A percentile compares a stretch with the other conserved stretches of the same genome.
Evolutionary conservation across 2,113 vertebrate species (phyloP).

Genomic region (Chaenogobius annularis): DNA sequence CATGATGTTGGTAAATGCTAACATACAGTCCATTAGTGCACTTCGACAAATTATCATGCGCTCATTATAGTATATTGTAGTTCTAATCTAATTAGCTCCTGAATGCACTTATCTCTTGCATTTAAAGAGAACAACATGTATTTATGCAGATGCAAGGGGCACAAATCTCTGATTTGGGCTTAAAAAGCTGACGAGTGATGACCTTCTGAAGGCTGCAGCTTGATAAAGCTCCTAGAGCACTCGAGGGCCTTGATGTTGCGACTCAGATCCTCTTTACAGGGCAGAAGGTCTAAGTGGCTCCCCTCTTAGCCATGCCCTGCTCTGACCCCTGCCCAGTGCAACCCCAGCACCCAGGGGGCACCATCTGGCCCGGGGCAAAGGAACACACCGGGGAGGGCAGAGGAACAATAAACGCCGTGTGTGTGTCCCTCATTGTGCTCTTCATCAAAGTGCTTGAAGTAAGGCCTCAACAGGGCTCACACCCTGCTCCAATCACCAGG

Average conservation of each 20-base stretch:
- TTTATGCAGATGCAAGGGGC: slow-evolving; percentile 24
- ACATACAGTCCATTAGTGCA: slow-evolving; percentile 40
- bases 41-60: slow-evolving; percentile 37
- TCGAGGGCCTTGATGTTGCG: slow-evolving; percentile 63
- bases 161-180: slow-evolving; percentile 38
- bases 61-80: slow-evolving; percentile 23
- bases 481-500: slow-evolving; percentile 68
- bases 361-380: slow-evolving; percentile 76
- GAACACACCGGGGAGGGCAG: slow-evolving; percentile 57
- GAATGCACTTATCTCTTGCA: slow-evolving; percentile 33
- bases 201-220: slow-evolving; percentile 54
- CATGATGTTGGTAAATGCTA: slow-evolving; percentile 18
- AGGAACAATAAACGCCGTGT: slow-evolving; percentile 72
- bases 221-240: slow-evolving; percentile 55
- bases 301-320: slow-evolving; percentile 58
- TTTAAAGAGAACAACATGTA: slow-evolving; percentile 32
- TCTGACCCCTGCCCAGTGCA: slow-evolving; percentile 68
- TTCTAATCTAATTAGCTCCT: slow-evolving; percentile 33
- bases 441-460: slow-evolving; percentile 77
- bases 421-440: slow-evolving; percentile 75
- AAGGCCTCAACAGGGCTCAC: slow-evolving; percentile 67
- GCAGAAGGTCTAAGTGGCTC: slow-evolving; percentile 68
- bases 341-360: slow-evolving; percentile 72
- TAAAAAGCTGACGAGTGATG: slow-evolving; percentile 41
- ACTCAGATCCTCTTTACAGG: slow-evolving; percentile 62